phyloP scores from a whole-genome alignment of 1,140 invertebrate genomes.

The Nasonia giraulti region DNA sequence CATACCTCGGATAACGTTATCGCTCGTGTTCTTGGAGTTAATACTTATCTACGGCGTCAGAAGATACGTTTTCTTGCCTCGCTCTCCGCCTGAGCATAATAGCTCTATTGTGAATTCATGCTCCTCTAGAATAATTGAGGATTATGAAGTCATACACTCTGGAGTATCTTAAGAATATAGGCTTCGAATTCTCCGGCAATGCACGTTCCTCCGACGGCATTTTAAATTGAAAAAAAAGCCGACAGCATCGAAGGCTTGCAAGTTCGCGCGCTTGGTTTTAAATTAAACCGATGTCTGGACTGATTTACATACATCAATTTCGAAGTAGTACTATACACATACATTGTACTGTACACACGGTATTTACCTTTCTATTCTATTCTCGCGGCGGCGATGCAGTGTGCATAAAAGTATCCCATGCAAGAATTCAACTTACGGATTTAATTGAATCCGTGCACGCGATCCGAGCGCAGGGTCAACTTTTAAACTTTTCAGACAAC shows the following conservation, averaged over 20 bases:
- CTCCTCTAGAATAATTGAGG: conserved; percentile 10
- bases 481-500: too few relatives aligned
- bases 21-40: not conserved
- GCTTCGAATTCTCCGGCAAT: not conserved
- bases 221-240: not conserved
- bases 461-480: too few relatives aligned
- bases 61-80: not conserved
- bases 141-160: conserved; percentile 14
- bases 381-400: not conserved
- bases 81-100: not conserved
- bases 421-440: not conserved
- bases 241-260: not conserved
- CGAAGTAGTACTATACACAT: not conserved
- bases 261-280: not conserved
- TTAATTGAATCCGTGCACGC: not conserved
- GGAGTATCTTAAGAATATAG: not conserved
- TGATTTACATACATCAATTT: not conserved
- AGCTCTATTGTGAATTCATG: conserved; percentile 31
- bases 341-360: not conserved
- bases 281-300: not conserved
- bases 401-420: not conserved
- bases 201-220: not conserved
- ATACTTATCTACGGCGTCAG: not conserved
- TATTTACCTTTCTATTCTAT: not conserved
- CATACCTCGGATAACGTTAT: not conserved